Evolutionary conservation across 1,140 invertebrate genomes (phyloP), one percentile per base, ranked within the genome.

Genomic region (Ips nitidus): DNA sequence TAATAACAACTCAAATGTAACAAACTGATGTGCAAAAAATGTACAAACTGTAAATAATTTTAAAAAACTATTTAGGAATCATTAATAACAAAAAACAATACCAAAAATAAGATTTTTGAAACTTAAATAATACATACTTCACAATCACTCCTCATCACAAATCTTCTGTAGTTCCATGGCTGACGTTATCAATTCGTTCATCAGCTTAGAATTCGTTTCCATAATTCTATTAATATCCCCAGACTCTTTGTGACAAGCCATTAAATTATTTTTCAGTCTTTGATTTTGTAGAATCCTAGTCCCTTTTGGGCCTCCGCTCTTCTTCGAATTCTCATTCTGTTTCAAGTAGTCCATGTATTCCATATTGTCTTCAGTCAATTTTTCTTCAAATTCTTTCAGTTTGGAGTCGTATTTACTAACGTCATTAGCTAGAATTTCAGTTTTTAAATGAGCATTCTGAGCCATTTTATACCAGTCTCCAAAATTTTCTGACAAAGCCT

Each of bases 391-490:
- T 2, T 75, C 64, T 50, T 75, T 74, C 41, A 79, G 71, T 65
- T 76, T 76, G 2, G 72, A 62, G n/a, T 78, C 78, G 55, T 76
- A 80, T 57, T 62, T 74, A 38, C 72, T 81, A 60, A 90, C 83
- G 78, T 93, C 91, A 76, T 91, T 90, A 73, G 90, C 87, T 6
- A 92, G 83, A 74, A 93, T 92, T 79, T 89, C 86, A 22, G 87
- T 86, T 79, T 92, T 89, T 50, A 92, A 79, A 78, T 87, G 91
- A 36, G 91, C 87, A 1, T 91, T 92, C 77, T 92, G 90, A 4
- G 90, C 90, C 82, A 91, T 90, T 83, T 93, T 93, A 76, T 91
- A 93, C 91, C 91, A 93, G 81, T 93, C 91, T 3, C 90, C 90
- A 45, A 92, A 81, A 74, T 86, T 86, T 75, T 92, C 90, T 1